phyloP scores from a whole-genome alignment of 2,888 invertebrate species.

The Plebejus anna region DNA sequence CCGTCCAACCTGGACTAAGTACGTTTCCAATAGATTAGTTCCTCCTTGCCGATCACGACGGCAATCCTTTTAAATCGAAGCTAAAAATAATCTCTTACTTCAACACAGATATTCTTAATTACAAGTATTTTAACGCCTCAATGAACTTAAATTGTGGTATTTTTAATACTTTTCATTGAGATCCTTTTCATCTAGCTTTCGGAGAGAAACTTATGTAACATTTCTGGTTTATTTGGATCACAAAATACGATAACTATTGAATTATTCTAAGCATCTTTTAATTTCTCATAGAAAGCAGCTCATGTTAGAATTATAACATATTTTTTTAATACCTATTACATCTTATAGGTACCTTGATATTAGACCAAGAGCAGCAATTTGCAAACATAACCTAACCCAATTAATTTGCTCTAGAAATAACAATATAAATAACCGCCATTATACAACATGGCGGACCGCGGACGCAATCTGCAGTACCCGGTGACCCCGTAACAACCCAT shows the following conservation, averaged over 20 bases:
- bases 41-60: constrained; percentile 36
- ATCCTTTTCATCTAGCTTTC: no score
- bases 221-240: no score
- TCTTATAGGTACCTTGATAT: neutral
- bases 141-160: neutral
- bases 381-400: neutral
- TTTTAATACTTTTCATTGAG: neutral
- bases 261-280: no score
- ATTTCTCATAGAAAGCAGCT: no score
- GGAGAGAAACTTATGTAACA: no score
- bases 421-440: neutral
- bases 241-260: no score
- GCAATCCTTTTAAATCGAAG: constrained; percentile 30
- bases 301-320: no score
- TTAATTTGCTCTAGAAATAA: neutral
- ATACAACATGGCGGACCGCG: neutral
- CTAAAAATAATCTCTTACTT: constrained; percentile 19
- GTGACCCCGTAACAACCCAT: neutral
- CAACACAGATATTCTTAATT: constrained; percentile 12
- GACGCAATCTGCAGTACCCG: constrained; percentile 6
- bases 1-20: constrained; percentile 39
- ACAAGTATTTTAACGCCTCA: constrained; percentile 9
- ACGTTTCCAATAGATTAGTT: constrained; percentile 45
- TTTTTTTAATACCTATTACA: no score
- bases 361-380: neutral